Evolutionary conservation across 2,113 vertebrate species (phyloP).

Genomic region (Micronycteris hirsuta): DNA sequence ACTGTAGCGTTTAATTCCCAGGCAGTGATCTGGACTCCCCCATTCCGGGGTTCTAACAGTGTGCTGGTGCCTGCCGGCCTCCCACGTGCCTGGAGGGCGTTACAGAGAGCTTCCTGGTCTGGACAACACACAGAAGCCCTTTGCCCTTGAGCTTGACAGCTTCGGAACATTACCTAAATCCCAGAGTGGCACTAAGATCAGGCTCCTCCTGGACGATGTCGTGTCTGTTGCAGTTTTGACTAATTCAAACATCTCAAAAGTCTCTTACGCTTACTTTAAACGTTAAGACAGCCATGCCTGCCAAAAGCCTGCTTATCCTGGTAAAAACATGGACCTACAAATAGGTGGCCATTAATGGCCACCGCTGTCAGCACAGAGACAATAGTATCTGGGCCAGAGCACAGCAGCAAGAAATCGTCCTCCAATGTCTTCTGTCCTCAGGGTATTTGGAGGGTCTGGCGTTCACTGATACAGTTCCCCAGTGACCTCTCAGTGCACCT

Average conservation of each 20-base stretch:
- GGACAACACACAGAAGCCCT: too few species aligned
- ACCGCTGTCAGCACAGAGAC: neutral
- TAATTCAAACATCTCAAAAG: neutral
- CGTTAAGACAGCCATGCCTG: neutral
- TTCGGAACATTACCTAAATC: neutral
- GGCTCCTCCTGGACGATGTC: fast-evolving
- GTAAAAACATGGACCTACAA: neutral
- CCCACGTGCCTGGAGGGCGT: neutral
- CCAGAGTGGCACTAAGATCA: fast-evolving
- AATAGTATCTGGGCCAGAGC: neutral
- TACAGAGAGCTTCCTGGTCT: neutral
- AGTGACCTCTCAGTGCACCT: neutral
- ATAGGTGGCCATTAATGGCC: fast-evolving
- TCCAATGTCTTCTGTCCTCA: fast-evolving
- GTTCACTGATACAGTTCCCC: neutral
- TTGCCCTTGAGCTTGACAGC: neutral
- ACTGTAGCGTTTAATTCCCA: neutral
- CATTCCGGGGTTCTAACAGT: fast-evolving
- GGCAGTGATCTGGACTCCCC: fast-evolving
- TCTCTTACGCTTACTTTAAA: neutral
- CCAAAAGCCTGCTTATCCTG: neutral
- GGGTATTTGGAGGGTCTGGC: neutral
- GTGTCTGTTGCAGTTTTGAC: neutral
- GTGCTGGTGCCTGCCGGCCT: neutral
- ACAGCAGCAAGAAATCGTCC: fast-evolving